Evolutionary conservation across 1,140 invertebrate species (phyloP).

Genomic region (Zaprionus taronus): DNA sequence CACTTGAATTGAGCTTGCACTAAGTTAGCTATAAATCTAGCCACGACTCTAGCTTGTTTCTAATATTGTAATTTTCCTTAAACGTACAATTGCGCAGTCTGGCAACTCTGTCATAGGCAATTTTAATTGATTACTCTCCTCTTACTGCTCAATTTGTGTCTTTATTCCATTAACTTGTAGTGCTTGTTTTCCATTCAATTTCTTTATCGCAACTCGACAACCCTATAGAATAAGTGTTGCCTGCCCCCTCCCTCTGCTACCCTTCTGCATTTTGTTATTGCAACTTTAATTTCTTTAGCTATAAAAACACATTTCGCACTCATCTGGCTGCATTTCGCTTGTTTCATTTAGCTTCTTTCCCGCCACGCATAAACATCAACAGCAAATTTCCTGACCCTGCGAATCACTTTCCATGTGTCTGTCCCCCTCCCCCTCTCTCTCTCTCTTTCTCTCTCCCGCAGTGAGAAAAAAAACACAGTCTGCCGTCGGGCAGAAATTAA

Average conservation of each 20-base stretch:
- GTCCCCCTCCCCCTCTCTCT: constrained; percentile 1
- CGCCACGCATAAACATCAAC: constrained; percentile 38
- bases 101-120: not conserved
- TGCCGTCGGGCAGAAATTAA: constrained; percentile 81
- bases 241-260: not conserved
- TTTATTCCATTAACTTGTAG: not conserved
- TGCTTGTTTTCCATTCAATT: not conserved
- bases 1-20: no score
- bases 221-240: not conserved
- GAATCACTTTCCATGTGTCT: constrained; percentile 72
- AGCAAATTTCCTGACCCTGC: constrained; percentile 55
- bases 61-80: no score
- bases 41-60: no score
- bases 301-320: constrained; percentile 37
- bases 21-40: no score
- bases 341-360: constrained; percentile 25
- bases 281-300: constrained; percentile 11
- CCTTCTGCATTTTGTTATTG: not conserved
- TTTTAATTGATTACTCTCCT: not conserved
- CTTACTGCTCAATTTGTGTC: not conserved
- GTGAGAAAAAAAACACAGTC: constrained; percentile 50
- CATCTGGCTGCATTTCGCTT: constrained; percentile 42
- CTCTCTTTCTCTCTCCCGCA: not conserved
- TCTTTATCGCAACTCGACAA: not conserved
- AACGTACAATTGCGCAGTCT: not conserved